Evolutionary conservation across 2,888 invertebrate genomes (phyloP), one percentile per base, ranked within the genome.

Genomic region (Crepidodera aurea): DNA sequence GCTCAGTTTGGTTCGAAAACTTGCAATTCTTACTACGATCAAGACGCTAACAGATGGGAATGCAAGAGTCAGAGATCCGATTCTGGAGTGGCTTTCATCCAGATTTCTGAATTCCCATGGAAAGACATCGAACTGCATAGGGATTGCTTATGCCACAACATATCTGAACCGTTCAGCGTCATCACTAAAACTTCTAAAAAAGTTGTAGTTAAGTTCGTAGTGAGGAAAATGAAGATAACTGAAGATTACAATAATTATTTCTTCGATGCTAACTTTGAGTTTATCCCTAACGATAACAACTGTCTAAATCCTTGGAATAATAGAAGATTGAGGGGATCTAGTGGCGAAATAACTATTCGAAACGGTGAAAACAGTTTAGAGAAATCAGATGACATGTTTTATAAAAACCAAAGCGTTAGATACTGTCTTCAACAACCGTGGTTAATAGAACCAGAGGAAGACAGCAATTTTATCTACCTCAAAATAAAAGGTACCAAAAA

Each of bases 241-340:
- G 90, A 93, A 80, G 90, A 93, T 82, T 90, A 91, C 75, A 85
- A 89, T 59, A 88, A 90, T 76, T 92, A 91, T 79, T 87, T 88
- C 76, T 91, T 93, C 81, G 92, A 92, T 73, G 90, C 88, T 0
- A 87, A 87, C 76, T 90, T 87, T 71, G 88, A 88, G 75, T 89
- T 89, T 77, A 81, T 88, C 48, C 83, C 87, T 0, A 85, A 84
- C 6, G 83, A 84, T 1, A 86, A 86, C 60, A 79, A 80, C n/a
- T 90, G 91, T 75, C 84, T 87, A 0, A 85, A 87, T 29, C 86
- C 86, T 15, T 87, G 89, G 83, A 88, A 88, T 22, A 87, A 87
- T 50, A 81, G 90, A 50, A 82, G 87, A 66, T 78, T 91, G 1
- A 84, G 87, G 61, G 91, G 91, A 1, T 87, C 88, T 27, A 90